Base-by-base conservation (phyloP, 1,140 invertebrate species). In the Hylyphantes graminicola region DNA sequence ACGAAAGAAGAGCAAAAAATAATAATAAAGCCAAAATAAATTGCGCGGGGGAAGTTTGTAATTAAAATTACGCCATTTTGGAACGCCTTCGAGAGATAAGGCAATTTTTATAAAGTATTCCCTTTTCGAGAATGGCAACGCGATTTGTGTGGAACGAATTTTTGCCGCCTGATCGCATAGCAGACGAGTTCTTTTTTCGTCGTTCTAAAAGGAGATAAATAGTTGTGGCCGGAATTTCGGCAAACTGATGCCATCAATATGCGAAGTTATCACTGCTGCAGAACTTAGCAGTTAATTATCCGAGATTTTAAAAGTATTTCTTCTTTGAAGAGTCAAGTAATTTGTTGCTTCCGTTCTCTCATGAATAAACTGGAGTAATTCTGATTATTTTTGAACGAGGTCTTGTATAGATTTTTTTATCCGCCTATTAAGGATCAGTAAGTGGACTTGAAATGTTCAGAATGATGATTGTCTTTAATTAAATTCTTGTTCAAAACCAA, bases 21-120 rank as follows among this genome's bases (percentile, higher is more conserved):
- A 70, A 70, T 35, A 35, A 35, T 35, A 35, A 35, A 35, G 35
- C 35, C 35, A 51, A 54, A 80, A 80, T 70, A 79, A 79, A 80
- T 80, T 70, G 77, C 17, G 61, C 51, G 76, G 67, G 72, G 77
- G 77, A 80, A 80, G 65, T 80, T 80, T 54, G 77, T 80, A 80
- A 80, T 80, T 80, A 80, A 80, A 80, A 80, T 70, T 80, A 70
- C 77, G 64, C 64, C 70, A 70, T 67, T 80, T 80, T 70, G 51
- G 64, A 51, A 76, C 50, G 77, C 76, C 76, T 78, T 80, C 70
- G 57, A 70, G 61, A 80, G 77, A 80, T 80, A 80, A 80, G 53
- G 13, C 53, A 12, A 70, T 80, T 80, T 80, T 80, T 68, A 80
- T 70, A 53, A 70, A 80, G 53, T 50, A 17, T 76, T 74, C 55